phyloP scores from a whole-genome alignment of 2,888 invertebrate species.

The Hipparchia semele region DNA sequence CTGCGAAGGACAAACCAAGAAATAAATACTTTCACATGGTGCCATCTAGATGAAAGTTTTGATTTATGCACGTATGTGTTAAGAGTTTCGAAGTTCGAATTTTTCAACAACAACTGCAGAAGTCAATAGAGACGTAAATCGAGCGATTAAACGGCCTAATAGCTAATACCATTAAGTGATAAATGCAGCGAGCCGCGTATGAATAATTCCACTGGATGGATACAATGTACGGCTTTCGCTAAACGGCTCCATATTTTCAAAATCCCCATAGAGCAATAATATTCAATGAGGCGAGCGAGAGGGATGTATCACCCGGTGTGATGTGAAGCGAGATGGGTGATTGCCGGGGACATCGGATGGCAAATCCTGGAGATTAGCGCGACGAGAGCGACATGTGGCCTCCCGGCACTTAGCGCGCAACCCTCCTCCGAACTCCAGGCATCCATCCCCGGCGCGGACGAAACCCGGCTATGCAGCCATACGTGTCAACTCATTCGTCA shows the following conservation, averaged over 20 bases:
- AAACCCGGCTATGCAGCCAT: constrained; percentile 50
- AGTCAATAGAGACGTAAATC: constrained; percentile 72
- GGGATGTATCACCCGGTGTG: constrained; percentile 56
- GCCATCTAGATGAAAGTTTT: neutral
- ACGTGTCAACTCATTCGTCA: constrained; percentile 38
- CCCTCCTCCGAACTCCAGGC: constrained; percentile 51
- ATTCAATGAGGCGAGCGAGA: constrained; percentile 79
- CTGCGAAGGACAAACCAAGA: too few relatives aligned
- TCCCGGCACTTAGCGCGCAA: constrained; percentile 73
- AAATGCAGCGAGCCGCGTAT: constrained; percentile 78
- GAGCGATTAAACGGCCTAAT: constrained; percentile 79
- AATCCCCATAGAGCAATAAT: constrained; percentile 83
- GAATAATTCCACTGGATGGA: constrained; percentile 81
- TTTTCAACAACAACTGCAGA: neutral
- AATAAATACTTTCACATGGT: too few relatives aligned
- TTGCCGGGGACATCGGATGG: constrained; percentile 74
- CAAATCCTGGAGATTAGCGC: constrained; percentile 82
- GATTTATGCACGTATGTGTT: too few relatives aligned
- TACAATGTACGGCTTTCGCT: constrained; percentile 81
- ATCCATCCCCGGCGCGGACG: constrained; percentile 36
- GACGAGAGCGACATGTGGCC: constrained; percentile 82
- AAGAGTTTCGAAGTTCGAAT: too few relatives aligned
- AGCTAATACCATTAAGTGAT: constrained; percentile 83
- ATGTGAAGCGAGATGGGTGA: constrained; percentile 59
- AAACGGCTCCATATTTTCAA: constrained; percentile 83